Base-by-base conservation (phyloP, 2,113 vertebrate genomes). In the Ptyas mucosa region DNA sequence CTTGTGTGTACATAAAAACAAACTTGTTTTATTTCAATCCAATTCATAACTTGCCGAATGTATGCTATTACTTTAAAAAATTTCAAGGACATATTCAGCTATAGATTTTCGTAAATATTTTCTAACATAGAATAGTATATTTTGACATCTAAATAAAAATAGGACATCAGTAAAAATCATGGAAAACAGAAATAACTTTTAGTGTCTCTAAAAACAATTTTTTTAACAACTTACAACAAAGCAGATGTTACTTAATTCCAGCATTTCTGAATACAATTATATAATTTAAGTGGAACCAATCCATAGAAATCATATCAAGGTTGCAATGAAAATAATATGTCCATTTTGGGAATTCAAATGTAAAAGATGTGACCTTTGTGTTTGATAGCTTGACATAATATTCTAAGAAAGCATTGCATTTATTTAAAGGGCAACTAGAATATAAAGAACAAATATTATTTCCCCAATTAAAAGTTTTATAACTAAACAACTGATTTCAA, bases 341-440 rank as follows among this genome's bases (percentile, higher is more conserved):
- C 89, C 75, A 87, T 90, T 90, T 26, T 87, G 26, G 54, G 57
- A 91, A 95, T 88, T 90, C 34, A 95, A 95, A 15, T 55, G 52
- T 90, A 89, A 90, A 88, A 94, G 89, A 53, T 7, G 9, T 94
- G 91, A 92, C 57, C 43, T 94, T 89, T 93, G 61, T 91, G 95
- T 95, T 92, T 87, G 57, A 51, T 93, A 93, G 85, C 15, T 54
- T 94, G 92, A 95, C 94, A 92, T 43, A 87, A 85, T 52, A 92
- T 23, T 88, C 0, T 1, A 93, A 94, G 92, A 26, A 81, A 64
- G 34, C 93, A 91, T 14, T 55, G 55, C 55, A 88, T 95, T 93
- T 89, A 93, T 52, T 11, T 20, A 95, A 95, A 26, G 0, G 43
- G n/a, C 54, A 58, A 93, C 1, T 49, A 11, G 81, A 24, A 64